Evolutionary conservation across 2,888 invertebrate genomes (phyloP).

Genomic region (Malacosoma neustria): DNA sequence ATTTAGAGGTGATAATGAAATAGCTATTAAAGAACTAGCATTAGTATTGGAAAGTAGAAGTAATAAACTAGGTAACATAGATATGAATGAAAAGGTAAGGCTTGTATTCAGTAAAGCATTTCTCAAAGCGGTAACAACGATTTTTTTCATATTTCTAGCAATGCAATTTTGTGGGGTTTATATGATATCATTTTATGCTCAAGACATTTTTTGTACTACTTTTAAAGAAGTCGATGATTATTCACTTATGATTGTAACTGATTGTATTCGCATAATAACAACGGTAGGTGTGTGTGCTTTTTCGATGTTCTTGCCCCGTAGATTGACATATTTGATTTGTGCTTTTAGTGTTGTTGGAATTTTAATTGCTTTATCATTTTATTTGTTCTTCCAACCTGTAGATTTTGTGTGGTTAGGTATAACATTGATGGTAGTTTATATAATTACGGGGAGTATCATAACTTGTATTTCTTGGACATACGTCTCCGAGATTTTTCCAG

Average conservation of each 20-base stretch:
- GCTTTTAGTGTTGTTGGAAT: constrained; percentile 19
- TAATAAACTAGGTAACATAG: constrained; percentile 13
- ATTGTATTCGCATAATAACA: constrained; percentile 24
- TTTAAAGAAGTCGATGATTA: constrained; percentile 30
- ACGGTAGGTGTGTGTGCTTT: constrained; percentile 20
- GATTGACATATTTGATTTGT: constrained; percentile 21
- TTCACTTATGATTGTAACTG: constrained; percentile 30
- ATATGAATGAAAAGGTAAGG: constrained; percentile 18
- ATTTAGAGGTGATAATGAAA: constrained; percentile 31
- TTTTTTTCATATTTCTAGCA: constrained; percentile 23
- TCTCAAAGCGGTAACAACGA: constrained; percentile 18
- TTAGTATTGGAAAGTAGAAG: constrained; percentile 23
- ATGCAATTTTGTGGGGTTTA: constrained; percentile 37
- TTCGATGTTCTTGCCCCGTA: constrained; percentile 26
- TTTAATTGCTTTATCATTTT: constrained; percentile 22
- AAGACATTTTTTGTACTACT: constrained; percentile 29
- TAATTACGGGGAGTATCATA: constrained; percentile 23
- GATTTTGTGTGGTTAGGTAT: constrained; percentile 27
- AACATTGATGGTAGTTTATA: constrained; percentile 24
- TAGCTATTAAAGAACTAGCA: constrained; percentile 28
- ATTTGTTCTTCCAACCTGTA: constrained; percentile 20
- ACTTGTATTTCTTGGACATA: constrained; percentile 35
- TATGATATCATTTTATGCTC: constrained; percentile 33
- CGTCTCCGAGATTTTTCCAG: constrained; percentile 37
- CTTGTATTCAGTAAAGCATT: constrained; percentile 28